Percentiles rank a stretch among this genome's conserved stretches.
Conservation (phyloP, 2,797 vertebrate species). For the Chloroceryle inda region DNA sequence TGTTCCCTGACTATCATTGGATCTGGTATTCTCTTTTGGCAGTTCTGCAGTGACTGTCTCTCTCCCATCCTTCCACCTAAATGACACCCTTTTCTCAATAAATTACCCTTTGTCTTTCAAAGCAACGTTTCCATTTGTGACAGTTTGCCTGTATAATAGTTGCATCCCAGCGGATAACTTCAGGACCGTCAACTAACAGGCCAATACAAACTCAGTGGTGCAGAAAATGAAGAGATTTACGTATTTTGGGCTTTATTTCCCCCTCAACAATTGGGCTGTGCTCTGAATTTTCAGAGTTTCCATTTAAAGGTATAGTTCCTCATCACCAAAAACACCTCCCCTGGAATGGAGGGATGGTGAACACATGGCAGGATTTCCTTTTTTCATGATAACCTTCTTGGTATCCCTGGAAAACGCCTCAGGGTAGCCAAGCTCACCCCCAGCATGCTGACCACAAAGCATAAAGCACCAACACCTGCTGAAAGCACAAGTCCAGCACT, state of each 20-base stretch:
- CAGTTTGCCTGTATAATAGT: slow-evolving; percentile 51
- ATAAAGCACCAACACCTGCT: not conserved
- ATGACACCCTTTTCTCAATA: slow-evolving; percentile 72
- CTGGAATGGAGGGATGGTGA: not conserved
- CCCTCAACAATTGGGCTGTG: not conserved
- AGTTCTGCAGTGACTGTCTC: slow-evolving; percentile 26
- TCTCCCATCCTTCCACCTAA: slow-evolving; percentile 27
- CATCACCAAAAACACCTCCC: not conserved
- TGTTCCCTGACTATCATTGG: not conserved
- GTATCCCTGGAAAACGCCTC: not conserved
- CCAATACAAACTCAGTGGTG: slow-evolving; percentile 9
- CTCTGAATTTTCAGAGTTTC: not conserved
- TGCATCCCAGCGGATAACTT: slow-evolving; percentile 16
- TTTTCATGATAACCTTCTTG: not conserved
- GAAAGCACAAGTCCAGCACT: not conserved
- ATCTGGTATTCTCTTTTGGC: slow-evolving; percentile 35
- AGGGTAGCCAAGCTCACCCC: not conserved
- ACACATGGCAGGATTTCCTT: not conserved
- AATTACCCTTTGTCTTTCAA: slow-evolving; percentile 72
- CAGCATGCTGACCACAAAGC: not conserved
- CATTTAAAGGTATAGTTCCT: not conserved
- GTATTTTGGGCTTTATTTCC: not conserved
- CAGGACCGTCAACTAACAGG: not conserved
- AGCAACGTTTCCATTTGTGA: slow-evolving; percentile 39
- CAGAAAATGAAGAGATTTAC: slow-evolving; percentile 58